Conservation (phyloP, 2,888 invertebrate species). For the Cataglyphis albicans region DNA sequence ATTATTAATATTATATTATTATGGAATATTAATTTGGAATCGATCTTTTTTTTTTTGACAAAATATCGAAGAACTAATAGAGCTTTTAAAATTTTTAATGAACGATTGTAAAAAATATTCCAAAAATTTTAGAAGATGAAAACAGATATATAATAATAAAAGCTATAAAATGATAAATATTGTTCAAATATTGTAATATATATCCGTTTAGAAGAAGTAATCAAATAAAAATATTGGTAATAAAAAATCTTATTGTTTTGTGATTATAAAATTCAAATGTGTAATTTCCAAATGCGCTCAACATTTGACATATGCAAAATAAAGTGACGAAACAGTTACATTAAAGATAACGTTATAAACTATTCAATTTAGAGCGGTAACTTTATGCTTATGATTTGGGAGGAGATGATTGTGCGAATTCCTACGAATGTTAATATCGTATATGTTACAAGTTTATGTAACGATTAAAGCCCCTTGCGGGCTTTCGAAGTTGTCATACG, state of each 20-base stretch:
- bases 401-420: not conserved
- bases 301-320: not conserved
- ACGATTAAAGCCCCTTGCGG: slow-evolving; percentile 27
- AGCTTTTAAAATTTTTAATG: not conserved
- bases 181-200: not conserved
- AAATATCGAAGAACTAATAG: not conserved
- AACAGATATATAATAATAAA: not conserved
- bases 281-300: not conserved
- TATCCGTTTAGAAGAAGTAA: not conserved
- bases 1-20: too few relatives aligned
- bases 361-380: not conserved
- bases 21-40: not conserved
- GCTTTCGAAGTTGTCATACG: not conserved
- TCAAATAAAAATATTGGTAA: not conserved
- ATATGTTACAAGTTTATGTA: slow-evolving; percentile 13
- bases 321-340: not conserved
- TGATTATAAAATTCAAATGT: not conserved
- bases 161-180: not conserved
- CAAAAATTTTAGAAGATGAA: not conserved
- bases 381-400: not conserved
- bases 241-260: slow-evolving; percentile 17
- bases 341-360: not conserved
- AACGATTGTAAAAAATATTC: not conserved
- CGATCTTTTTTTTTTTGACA: not conserved
- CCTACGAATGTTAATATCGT: slow-evolving; percentile 6